Conservation (phyloP, 1,140 invertebrate species). For the Nephila pilipes region DNA sequence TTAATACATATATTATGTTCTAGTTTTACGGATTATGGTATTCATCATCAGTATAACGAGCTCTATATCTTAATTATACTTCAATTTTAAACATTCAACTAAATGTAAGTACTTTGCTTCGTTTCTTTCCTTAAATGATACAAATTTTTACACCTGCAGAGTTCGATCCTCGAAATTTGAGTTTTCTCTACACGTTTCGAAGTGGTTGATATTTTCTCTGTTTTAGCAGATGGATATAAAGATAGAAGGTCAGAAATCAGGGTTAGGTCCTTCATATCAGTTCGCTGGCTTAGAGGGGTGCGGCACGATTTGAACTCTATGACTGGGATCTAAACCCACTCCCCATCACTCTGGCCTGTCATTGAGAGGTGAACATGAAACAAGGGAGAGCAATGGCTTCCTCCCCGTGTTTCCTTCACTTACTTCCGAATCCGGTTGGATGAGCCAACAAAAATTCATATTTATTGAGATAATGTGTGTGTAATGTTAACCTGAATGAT, state of each 20-base stretch:
- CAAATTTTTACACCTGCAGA: neutral
- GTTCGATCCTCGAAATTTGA: neutral
- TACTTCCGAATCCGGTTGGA: slow-evolving; percentile 23
- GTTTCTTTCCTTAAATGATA: neutral
- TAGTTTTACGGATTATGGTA: too few relatives aligned
- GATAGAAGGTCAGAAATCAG: slow-evolving; percentile 59
- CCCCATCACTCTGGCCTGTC: slow-evolving; percentile 46
- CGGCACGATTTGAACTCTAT: slow-evolving; percentile 59
- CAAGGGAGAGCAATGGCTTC: slow-evolving; percentile 6
- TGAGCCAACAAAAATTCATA: neutral
- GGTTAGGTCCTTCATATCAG: slow-evolving; percentile 37
- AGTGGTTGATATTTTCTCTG: slow-evolving; percentile 46
- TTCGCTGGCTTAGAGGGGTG: slow-evolving; percentile 27
- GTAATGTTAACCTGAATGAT: too few relatives aligned
- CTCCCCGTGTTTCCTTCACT: neutral
- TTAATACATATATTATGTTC: too few relatives aligned
- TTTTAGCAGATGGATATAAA: slow-evolving; percentile 48
- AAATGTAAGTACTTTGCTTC: too few relatives aligned
- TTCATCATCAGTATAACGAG: too few relatives aligned
- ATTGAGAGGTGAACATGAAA: slow-evolving; percentile 19
- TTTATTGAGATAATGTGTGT: neutral
- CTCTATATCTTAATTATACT: too few relatives aligned
- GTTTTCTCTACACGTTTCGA: slow-evolving; percentile 1
- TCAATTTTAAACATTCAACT: too few relatives aligned
- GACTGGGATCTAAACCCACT: slow-evolving; percentile 35